Conservation (phyloP, 2,113 vertebrate species). For the Ibidorhyncha struthersii region DNA sequence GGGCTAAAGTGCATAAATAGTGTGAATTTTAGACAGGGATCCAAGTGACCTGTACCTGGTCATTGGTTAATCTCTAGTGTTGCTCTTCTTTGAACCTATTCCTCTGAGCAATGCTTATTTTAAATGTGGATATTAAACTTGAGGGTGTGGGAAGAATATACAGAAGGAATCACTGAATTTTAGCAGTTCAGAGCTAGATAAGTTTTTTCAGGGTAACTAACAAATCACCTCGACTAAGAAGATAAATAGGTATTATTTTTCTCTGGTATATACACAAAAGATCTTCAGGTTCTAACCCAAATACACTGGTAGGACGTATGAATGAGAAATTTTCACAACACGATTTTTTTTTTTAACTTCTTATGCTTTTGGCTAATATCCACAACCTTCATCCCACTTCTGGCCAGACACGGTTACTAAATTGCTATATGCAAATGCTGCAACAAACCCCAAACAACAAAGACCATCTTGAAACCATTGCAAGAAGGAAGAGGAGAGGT, state of each 20-base stretch:
- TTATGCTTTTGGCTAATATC: background rate
- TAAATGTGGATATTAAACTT: background rate
- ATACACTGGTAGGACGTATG: background rate
- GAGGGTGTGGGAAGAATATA: background rate
- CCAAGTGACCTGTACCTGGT: background rate
- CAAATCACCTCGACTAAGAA: background rate
- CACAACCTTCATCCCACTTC: background rate
- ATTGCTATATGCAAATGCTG: background rate
- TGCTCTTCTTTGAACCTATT: background rate
- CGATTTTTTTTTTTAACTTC: background rate
- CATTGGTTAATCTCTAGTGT: background rate
- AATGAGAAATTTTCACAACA: background rate
- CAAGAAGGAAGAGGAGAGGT: background rate
- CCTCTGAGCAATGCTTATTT: background rate
- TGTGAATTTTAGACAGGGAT: background rate
- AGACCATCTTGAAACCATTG: background rate
- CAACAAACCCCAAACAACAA: background rate
- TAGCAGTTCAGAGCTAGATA: background rate
- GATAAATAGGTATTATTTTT: background rate
- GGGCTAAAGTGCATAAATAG: background rate
- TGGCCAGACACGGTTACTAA: background rate
- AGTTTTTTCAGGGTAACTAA: background rate
- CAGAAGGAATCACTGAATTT: background rate
- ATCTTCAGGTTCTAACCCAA: background rate
- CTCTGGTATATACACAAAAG: background rate